These are phyloP conservation scores for Timema cristinae DNA, from an alignment of 2,888 invertebrate species.

Conservation along the genomic window DNA sequence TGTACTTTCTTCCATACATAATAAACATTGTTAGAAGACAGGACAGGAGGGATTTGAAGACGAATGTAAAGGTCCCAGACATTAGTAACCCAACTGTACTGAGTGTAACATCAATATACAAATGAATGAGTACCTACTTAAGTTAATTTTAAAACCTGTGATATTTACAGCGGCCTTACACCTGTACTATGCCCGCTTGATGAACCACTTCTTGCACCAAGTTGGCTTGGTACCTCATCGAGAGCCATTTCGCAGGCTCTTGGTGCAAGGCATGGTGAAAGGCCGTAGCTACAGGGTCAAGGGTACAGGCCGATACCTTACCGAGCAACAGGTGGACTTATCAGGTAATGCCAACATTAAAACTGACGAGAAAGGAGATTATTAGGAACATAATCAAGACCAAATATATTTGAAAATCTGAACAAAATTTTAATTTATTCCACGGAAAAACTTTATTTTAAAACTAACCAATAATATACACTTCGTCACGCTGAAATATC, in stretches of 20 bases:
- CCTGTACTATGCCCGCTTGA: constrained; percentile 94
- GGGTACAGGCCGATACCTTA: constrained; percentile 74
- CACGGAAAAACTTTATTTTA: too few relatives aligned
- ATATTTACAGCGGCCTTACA: constrained; percentile 73
- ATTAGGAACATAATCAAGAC: too few relatives aligned
- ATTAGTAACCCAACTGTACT: too few relatives aligned
- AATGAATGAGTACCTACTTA: constrained; percentile 18
- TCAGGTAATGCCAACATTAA: constrained; percentile 21
- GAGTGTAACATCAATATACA: not conserved
- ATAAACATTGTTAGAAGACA: too few relatives aligned
- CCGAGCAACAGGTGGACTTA: constrained; percentile 56
- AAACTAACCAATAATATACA: too few relatives aligned
- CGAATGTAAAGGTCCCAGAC: too few relatives aligned
- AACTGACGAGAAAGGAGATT: too few relatives aligned
- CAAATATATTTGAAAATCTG: too few relatives aligned
- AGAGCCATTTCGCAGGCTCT: constrained; percentile 88
- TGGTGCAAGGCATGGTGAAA: constrained; percentile 96
- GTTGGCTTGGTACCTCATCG: constrained; percentile 65
- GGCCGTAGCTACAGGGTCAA: constrained; percentile 73
- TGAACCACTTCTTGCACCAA: constrained; percentile 85
- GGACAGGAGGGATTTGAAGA: too few relatives aligned
- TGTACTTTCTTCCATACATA: too few relatives aligned
- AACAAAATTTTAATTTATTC: too few relatives aligned
- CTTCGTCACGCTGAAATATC: too few relatives aligned
- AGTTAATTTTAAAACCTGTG: constrained; percentile 27